Evolutionary conservation across 2,797 vertebrate species (phyloP).

Genomic region (Typhlichthys subterraneus): DNA sequence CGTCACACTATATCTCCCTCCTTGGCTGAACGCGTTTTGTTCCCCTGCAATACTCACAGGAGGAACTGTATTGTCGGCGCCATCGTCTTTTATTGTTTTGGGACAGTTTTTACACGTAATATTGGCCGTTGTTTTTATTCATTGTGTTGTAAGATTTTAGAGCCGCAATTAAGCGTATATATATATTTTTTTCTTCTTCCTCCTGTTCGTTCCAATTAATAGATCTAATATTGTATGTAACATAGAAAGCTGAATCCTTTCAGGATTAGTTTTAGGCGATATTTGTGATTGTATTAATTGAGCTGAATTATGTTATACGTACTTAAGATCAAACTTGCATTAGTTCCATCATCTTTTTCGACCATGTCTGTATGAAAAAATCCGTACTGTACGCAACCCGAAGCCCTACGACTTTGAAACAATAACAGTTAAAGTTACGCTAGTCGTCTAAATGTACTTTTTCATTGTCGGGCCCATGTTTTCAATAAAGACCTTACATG

Average conservation of each 20-base stretch:
- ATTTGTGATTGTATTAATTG: constrained; percentile 45
- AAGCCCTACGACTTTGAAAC: constrained; percentile 25
- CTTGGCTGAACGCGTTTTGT: constrained; percentile 80
- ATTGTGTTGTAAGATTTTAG: constrained; percentile 64
- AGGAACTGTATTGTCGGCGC: constrained; percentile 75
- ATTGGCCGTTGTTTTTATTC: constrained; percentile 53
- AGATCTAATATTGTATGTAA: constrained; percentile 59
- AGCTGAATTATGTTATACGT: constrained; percentile 34
- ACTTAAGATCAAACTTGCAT: constrained; percentile 46
- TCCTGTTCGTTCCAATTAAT: constrained; percentile 46
- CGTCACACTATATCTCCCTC: constrained; percentile 72
- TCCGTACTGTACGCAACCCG: constrained; percentile 31
- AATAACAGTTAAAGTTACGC: constrained; percentile 21
- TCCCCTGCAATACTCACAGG: constrained; percentile 74
- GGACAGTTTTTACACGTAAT: constrained; percentile 68
- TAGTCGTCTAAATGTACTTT: constrained; percentile 43
- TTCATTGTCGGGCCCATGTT: constrained; percentile 42
- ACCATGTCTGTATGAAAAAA: constrained; percentile 16
- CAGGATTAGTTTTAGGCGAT: constrained; percentile 43
- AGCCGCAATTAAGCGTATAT: constrained; percentile 45
- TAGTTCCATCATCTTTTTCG: constrained; percentile 41
- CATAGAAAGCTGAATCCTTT: constrained; percentile 38
- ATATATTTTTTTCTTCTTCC: constrained; percentile 1
- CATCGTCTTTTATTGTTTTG: constrained; percentile 65
- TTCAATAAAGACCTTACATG: constrained; percentile 43